Evolutionary conservation across 1,140 invertebrate genomes (phyloP), one percentile per base, ranked within the genome.

Genomic region (Reticulitermes speratus): DNA sequence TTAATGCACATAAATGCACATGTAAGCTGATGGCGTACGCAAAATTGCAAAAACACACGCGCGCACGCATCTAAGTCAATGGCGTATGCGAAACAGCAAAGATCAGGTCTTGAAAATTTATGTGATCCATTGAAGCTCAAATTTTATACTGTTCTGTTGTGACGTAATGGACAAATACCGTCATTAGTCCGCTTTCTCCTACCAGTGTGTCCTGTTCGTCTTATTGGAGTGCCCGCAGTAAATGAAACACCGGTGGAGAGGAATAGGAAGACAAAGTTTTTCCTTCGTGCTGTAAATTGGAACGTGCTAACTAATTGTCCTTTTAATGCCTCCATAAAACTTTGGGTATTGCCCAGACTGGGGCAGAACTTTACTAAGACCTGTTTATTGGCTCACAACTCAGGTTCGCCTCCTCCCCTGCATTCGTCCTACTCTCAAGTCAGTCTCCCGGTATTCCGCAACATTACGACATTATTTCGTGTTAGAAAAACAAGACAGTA

Each of bases 281-380:
- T 65, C 21, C 59, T 65, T 12, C 21, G 12, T 48, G 11, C 48
- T 48, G 25, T 65, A 65, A 25, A 65, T 65, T 65, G 21, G 21
- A 65, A 65, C 16, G 59, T 65, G 59, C 16, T 65, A 8, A 12
- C 16, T 65, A 65, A 65, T 65, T 65, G 59, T 65, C 19, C 59
- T 65, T 65, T 65, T 65, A 65, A 65, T 65, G 16, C 59, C 59
- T 65, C 59, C 59, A 65, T 65, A 65, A 65, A 65, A 65, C 59
- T 65, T 65, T 65, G 6, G 59, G 21, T 65, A 65, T 65, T 65
- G 59, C 16, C 1, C 21, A 16, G 16, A 65, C 59, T 65, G 21
- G 59, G 16, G 19, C 59, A 65, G 21, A 65, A 65, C 59, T 25
- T 65, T 65, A n/a, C 59, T 12, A 8, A 19, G 21, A 25, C 59